Conservation (phyloP, 2,113 vertebrate genomes). For the Steatornis caripensis region DNA sequence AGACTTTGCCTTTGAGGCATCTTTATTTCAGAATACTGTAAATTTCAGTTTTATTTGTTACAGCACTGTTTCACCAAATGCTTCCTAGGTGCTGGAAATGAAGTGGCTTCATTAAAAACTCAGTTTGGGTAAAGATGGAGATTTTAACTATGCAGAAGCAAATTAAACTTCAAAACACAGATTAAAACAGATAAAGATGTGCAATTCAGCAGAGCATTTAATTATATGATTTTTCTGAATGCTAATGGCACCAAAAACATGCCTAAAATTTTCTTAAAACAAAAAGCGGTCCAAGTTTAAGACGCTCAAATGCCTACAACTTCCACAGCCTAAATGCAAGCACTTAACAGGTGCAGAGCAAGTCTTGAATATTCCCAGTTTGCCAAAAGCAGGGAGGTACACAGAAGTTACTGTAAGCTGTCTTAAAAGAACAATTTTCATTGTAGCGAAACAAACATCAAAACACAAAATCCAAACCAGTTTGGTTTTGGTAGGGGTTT, state of each 20-base stretch:
- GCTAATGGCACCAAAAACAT: background rate
- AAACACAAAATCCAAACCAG: background rate
- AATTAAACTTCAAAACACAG: background rate
- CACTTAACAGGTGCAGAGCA: fast-evolving
- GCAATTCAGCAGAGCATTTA: background rate
- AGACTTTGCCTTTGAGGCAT: background rate
- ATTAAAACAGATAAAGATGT: background rate
- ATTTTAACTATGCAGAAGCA: background rate
- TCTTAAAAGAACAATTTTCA: background rate
- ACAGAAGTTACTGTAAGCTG: background rate
- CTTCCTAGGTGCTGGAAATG: background rate
- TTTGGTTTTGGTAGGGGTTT: fast-evolving
- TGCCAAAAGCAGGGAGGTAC: background rate
- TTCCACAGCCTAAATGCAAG: background rate
- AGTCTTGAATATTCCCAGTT: background rate
- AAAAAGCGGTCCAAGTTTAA: background rate
- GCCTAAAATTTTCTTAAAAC: background rate
- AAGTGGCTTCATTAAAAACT: background rate
- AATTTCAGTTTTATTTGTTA: background rate
- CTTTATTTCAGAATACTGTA: background rate
- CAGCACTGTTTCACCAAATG: background rate
- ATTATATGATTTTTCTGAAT: background rate
- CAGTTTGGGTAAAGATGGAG: background rate
- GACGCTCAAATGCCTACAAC: background rate
- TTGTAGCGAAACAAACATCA: fast-evolving